A percentile compares a stretch with the other conserved stretches of the same genome.
phyloP scores from a whole-genome alignment of 2,888 invertebrate genomes.

The Saturnia japonica region DNA sequence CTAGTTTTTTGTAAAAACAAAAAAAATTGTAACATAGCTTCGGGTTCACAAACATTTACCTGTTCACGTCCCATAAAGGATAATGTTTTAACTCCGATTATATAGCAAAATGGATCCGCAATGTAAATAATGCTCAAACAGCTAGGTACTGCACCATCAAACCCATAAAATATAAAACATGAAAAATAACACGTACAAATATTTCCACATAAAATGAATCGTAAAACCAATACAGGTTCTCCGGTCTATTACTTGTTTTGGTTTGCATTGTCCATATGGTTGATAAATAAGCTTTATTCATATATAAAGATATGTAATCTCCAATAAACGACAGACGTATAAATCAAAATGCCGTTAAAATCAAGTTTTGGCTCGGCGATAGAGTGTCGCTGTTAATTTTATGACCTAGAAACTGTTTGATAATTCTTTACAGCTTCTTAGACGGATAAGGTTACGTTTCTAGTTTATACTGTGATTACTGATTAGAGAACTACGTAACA shows the following conservation, averaged over 20 bases:
- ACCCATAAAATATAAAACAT: not conserved
- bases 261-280: slow-evolving; percentile 37
- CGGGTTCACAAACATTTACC: too few species aligned
- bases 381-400: slow-evolving; percentile 17
- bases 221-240: slow-evolving; percentile 14
- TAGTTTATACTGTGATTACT: too few species aligned
- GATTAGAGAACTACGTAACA: too few species aligned
- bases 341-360: slow-evolving; percentile 75
- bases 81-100: not conserved
- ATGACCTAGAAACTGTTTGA: slow-evolving; percentile 13
- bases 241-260: slow-evolving; percentile 13
- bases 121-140: too few species aligned
- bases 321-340: slow-evolving; percentile 62
- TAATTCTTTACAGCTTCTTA: not conserved
- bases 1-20: too few species aligned
- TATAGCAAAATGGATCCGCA: not conserved
- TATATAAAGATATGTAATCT: slow-evolving; percentile 67
- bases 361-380: slow-evolving; percentile 34
- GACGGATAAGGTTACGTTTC: not conserved
- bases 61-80: not conserved
- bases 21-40: too few species aligned
- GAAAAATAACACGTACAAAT: slow-evolving; percentile 7
- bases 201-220: slow-evolving; percentile 9
- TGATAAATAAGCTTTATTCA: slow-evolving; percentile 64
- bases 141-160: not conserved